Conservation (phyloP, 2,888 invertebrate genomes). For the Cerastoderma edule region DNA sequence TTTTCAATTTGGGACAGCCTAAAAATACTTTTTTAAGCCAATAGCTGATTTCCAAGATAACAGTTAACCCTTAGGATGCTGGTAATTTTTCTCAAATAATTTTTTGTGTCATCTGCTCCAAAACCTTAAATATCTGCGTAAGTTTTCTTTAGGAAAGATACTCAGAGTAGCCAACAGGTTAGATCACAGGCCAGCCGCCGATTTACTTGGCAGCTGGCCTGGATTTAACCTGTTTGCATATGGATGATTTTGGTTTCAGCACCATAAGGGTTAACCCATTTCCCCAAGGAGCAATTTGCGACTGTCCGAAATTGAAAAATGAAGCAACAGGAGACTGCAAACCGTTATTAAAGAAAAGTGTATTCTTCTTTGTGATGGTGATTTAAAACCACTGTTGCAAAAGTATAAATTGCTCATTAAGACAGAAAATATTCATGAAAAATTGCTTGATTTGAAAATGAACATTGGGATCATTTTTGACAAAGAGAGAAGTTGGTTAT, state of each 20-base stretch:
- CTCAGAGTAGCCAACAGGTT: background rate
- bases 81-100: too few species aligned
- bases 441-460: background rate
- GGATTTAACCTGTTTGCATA: background rate
- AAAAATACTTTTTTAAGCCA: too few species aligned
- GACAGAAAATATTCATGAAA: background rate
- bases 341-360: background rate
- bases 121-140: too few species aligned
- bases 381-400: background rate
- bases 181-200: background rate
- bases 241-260: background rate
- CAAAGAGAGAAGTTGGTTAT: too few species aligned
- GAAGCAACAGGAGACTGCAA: background rate
- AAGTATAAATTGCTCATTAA: background rate
- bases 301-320: background rate
- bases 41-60: too few species aligned
- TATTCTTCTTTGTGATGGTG: background rate
- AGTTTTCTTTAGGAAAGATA: too few species aligned
- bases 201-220: background rate
- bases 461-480: too few species aligned
- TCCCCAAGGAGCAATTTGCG: background rate
- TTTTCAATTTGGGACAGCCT: too few species aligned
- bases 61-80: too few species aligned
- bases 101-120: too few species aligned
- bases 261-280: background rate